Evolutionary conservation across 2,888 invertebrate species (phyloP).

Genomic region (Dryobotodes eremita): DNA sequence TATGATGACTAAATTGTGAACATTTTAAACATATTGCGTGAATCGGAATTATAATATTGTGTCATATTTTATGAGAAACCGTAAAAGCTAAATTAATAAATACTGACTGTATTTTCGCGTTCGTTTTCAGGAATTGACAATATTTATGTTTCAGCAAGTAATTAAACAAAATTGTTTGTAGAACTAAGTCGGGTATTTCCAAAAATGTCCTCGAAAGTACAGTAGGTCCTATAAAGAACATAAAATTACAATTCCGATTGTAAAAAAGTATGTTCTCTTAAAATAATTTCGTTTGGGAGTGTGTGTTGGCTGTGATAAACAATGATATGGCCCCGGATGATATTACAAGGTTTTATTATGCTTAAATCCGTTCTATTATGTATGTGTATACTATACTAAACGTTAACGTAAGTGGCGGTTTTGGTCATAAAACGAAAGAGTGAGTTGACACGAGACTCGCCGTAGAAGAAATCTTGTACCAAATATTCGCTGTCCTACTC

Average conservation of each 20-base stretch:
- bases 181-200: neutral
- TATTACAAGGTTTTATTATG: conserved; percentile 60
- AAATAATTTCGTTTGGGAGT: conserved; percentile 65
- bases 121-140: neutral
- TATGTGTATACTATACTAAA: conserved; percentile 23
- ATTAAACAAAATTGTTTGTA: no score
- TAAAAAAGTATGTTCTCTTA: conserved; percentile 17
- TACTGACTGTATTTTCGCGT: neutral
- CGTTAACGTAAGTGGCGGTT: neutral
- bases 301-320: conserved; percentile 74
- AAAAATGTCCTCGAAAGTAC: neutral
- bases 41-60: conserved; percentile 32
- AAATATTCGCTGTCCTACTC: neutral
- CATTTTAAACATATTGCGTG: neutral
- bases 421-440: conserved; percentile 1
- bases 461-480: neutral
- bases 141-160: neutral
- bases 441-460: conserved; percentile 4
- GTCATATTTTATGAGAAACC: neutral
- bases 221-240: neutral
- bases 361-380: conserved; percentile 6
- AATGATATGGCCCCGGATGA: conserved; percentile 61
- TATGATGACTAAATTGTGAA: conserved; percentile 26
- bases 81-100: neutral
- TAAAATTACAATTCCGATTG: conserved; percentile 26